Conservation (phyloP, 2,888 invertebrate genomes). For the Serripes groenlandicus region DNA sequence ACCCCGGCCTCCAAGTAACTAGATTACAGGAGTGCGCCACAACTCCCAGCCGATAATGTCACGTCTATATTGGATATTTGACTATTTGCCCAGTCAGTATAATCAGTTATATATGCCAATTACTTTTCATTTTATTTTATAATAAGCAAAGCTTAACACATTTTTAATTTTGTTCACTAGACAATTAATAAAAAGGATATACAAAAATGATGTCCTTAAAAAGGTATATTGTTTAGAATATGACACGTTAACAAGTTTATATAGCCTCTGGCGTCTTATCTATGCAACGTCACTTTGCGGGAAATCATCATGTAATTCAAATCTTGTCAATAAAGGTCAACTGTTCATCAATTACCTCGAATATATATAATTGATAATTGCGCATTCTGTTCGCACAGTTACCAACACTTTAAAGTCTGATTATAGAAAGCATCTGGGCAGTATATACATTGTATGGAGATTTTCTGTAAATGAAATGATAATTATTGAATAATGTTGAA, state of each 20-base stretch:
- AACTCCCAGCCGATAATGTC: conserved; percentile 2
- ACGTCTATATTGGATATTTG: neutral
- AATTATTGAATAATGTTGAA: too few relatives aligned
- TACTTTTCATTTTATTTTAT: neutral
- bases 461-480: too few relatives aligned
- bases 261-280: neutral
- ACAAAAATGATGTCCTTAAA: neutral
- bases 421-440: too few relatives aligned
- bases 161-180: neutral
- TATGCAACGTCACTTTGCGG: neutral
- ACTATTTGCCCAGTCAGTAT: too few relatives aligned
- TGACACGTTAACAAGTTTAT: neutral
- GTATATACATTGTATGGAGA: too few relatives aligned
- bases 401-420: too few relatives aligned
- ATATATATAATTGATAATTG: too few relatives aligned
- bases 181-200: neutral
- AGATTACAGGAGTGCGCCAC: conserved; percentile 14
- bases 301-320: too few relatives aligned
- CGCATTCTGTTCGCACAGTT: too few relatives aligned
- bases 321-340: too few relatives aligned
- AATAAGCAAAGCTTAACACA: neutral
- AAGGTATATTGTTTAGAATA: neutral
- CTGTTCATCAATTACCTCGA: too few relatives aligned
- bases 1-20: conserved; percentile 17
- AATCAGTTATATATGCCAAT: neutral